Base-by-base conservation (phyloP, 2,888 invertebrate species). In the Zelleria hepariella region DNA sequence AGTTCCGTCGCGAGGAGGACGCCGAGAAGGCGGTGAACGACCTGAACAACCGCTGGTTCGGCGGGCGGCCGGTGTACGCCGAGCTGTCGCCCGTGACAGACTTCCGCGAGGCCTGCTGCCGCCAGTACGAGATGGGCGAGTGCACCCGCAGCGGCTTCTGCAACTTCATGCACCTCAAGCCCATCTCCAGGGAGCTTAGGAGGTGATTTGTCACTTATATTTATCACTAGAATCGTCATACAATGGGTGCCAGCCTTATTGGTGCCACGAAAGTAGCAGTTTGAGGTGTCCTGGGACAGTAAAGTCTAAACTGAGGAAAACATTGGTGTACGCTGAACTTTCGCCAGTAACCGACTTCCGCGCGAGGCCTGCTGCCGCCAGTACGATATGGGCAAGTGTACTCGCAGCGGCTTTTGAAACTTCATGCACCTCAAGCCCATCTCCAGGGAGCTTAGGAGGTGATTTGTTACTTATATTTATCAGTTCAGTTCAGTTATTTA, bases 381-480 rank as follows among this genome's bases (percentile, higher is more conserved):
- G 86, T 99, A 99, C 80, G 99, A 99, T 89, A 98, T 98, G 97
- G 98, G 98, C 1, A 99, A 98, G 86, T 99, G 99, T 80, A 98
- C 98, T 0, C 92, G 99, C 60, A 98, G 98, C 70, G 99, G 99
- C 47, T 99, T 99, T 87, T 99, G 99, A 84, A 99, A 99, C 89
- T 99, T 99, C 87, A 99, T 99, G 99, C 99, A 99, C 78, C 90
- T 99, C 79, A 99, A 99, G 77, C 99, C 99, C 10, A 99, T 99
- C 70, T 98, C 98, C 0, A 91, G 98, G 64, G 98, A 98, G 78
- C 86, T 99, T 60, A 91, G 98, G 65, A 93, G 98, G 86, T 96
- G 91, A 66, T 56, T 8, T 32, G 32, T 8, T 5, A 8, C 32
- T 32, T 5, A 7, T 32, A 5, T 32, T 7, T 7, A 5, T n/a